A percentile compares a stretch with the other conserved stretches of the same genome.
These are phyloP conservation scores for Macropus fuliginosus DNA, from an alignment of 2,797 vertebrate genomes.

Conservation along the genomic window DNA sequence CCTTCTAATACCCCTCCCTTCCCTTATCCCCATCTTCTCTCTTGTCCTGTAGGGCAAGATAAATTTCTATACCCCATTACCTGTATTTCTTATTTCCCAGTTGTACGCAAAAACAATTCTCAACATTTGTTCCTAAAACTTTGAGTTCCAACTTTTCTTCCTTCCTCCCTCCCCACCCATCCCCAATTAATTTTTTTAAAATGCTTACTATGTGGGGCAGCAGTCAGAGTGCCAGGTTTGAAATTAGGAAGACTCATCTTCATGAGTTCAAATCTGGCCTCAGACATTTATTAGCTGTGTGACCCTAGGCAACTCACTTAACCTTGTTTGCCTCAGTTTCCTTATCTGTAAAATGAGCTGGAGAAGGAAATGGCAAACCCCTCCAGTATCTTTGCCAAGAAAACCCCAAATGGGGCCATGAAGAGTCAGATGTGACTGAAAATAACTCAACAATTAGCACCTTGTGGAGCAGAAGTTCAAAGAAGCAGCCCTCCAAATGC, in stretches of 20 bases:
- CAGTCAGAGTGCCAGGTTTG: neutral
- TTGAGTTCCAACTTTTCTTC: no score
- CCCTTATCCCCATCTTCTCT: no score
- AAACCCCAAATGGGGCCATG: neutral
- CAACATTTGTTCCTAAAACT: no score
- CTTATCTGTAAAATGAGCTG: neutral
- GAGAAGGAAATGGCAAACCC: neutral
- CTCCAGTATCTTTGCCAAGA: neutral
- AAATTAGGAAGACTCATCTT: neutral
- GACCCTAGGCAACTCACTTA: neutral
- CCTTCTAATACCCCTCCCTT: no score
- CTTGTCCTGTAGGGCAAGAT: no score
- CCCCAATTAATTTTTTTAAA: neutral
- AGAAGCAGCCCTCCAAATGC: neutral
- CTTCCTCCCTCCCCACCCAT: no score
- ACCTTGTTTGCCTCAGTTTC: neutral
- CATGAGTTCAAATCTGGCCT: neutral
- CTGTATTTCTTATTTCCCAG: no score
- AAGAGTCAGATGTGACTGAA: neutral
- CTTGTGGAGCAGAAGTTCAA: neutral
- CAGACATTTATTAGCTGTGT: neutral
- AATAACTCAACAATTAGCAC: neutral
- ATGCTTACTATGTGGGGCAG: neutral
- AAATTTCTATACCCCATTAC: no score
- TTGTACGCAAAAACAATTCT: no score